Evolutionary conservation across 2,797 vertebrate genomes (phyloP).

Genomic region (Pseudocheirus occidentalis): DNA sequence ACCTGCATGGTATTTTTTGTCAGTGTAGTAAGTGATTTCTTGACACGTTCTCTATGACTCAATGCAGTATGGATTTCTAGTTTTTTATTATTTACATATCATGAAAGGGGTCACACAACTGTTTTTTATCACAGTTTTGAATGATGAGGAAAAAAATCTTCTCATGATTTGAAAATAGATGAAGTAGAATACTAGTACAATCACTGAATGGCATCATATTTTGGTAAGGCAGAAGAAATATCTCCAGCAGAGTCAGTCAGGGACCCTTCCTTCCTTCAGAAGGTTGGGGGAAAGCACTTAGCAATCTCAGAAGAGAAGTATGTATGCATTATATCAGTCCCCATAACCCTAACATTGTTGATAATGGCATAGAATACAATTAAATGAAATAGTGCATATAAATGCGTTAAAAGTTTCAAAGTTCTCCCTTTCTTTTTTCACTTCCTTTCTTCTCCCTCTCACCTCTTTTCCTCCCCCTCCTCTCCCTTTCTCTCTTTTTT

Average conservation of each 20-base stretch:
- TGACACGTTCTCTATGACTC: conserved; percentile 1
- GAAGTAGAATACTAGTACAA: conserved; percentile 17
- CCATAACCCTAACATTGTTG: not conserved
- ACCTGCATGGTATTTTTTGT: conserved; percentile 99
- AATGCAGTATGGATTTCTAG: not conserved
- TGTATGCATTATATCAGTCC: not conserved
- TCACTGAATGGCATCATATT: conserved; percentile 3
- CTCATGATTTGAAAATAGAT: conserved; percentile 57
- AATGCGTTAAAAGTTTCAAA: not conserved
- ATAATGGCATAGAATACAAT: not conserved
- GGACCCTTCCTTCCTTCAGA: not conserved
- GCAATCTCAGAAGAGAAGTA: not conserved
- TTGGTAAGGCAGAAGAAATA: conserved; percentile 11
- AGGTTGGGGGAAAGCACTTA: not conserved
- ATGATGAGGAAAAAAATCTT: conserved; percentile 25
- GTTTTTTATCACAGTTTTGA: conserved; percentile 35
- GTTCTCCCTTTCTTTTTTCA: not conserved
- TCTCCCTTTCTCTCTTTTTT: no score
- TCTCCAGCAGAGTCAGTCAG: not conserved
- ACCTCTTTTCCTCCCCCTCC: not conserved
- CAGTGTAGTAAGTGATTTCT: conserved; percentile 89
- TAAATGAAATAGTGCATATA: conserved; percentile 25
- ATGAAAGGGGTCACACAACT: conserved; percentile 33
- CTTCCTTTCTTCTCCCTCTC: not conserved
- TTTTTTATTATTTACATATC: conserved; percentile 1